Conservation (phyloP, 2,888 invertebrate species). For the Leptinotarsa tumamoca region DNA sequence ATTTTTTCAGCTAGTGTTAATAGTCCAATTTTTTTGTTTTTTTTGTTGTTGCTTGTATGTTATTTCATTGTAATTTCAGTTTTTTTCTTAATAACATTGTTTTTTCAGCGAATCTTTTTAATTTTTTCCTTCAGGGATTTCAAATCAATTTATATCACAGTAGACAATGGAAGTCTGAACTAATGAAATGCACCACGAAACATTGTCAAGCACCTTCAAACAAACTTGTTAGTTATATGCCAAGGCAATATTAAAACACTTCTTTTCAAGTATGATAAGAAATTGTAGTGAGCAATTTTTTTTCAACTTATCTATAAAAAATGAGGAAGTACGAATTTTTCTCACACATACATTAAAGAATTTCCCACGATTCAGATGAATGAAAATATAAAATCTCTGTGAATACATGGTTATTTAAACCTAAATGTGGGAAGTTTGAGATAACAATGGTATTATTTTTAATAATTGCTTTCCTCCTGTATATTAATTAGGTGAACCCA, state of each 20-base stretch:
- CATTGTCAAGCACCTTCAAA: too few species aligned
- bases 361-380: conserved; percentile 54
- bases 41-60: too few species aligned
- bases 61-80: too few species aligned
- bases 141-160: too few species aligned
- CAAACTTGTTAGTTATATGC: too few species aligned
- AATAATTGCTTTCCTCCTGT: conserved; percentile 66
- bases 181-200: too few species aligned
- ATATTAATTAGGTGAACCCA: conserved; percentile 66
- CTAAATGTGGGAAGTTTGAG: conserved; percentile 62
- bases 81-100: too few species aligned
- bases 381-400: conserved; percentile 54
- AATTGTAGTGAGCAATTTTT: conserved; percentile 3
- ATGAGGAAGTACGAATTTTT: conserved; percentile 47
- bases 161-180: too few species aligned
- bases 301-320: conserved; percentile 30
- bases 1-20: too few species aligned
- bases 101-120: too few species aligned
- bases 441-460: conserved; percentile 64
- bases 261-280: neutral
- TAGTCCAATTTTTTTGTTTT: too few species aligned
- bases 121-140: too few species aligned
- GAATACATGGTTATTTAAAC: conserved; percentile 56
- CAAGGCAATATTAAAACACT: neutral
- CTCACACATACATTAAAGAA: conserved; percentile 43